Percentiles rank a stretch among this genome's conserved stretches.
These are phyloP conservation scores for Scaptomyza hsui DNA, from an alignment of 1,140 invertebrate genomes.

Conservation along the genomic window DNA sequence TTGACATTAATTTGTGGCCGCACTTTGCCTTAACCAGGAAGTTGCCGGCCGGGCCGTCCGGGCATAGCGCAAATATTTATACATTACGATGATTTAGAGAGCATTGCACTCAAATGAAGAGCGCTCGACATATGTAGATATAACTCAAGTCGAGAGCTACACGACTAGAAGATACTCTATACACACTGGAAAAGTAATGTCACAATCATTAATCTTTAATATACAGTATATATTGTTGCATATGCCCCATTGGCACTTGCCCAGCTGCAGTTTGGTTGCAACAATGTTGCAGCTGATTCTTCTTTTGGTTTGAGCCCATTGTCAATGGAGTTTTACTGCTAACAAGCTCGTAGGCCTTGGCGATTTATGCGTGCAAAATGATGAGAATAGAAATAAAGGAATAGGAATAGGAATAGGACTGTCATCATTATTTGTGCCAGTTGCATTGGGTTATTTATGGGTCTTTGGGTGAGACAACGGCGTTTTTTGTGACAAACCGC, in stretches of 20 bases:
- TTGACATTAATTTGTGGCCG: conserved; percentile 81
- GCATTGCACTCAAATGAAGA: conserved; percentile 39
- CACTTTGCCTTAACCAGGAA: conserved; percentile 75
- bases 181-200: no score
- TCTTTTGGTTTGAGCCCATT: conserved; percentile 36
- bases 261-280: conserved; percentile 4
- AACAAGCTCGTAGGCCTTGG: conserved; percentile 33
- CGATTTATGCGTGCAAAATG: conserved; percentile 77
- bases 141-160: background rate
- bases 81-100: conserved; percentile 51
- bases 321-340: conserved; percentile 33
- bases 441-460: conserved; percentile 75
- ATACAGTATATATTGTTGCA: background rate
- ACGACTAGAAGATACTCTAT: background rate
- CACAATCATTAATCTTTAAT: no score
- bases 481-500: conserved; percentile 75
- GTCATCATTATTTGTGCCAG: conserved; percentile 80
- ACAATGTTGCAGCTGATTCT: background rate
- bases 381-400: conserved; percentile 43
- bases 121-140: background rate
- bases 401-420: conserved; percentile 19
- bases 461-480: conserved; percentile 80
- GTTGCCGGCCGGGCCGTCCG: conserved; percentile 44
- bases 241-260: conserved; percentile 10
- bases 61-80: conserved; percentile 50